Base-by-base conservation (phyloP, 30 jellyfish, hydroid and myxozoan genomes). In the Turritopsis rubra region DNA sequence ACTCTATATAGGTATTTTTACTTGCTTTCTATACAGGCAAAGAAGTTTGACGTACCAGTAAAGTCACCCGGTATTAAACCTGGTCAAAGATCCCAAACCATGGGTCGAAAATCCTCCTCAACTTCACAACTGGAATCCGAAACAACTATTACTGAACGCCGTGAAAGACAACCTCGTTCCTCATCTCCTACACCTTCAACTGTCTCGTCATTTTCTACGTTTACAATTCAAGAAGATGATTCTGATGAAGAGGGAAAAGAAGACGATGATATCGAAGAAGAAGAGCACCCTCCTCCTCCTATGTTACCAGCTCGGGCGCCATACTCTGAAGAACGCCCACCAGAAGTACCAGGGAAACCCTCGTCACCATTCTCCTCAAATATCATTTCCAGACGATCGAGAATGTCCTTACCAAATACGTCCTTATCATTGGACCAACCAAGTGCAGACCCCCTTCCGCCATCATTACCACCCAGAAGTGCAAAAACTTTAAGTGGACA, bases 51-150 rank as follows among this genome's bases (percentile, higher is more conserved):
- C 8, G 54, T 75, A n/a, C 81, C 96, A 29, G 75, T 93, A 52
- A 93, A 93, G 75, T 93, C 99, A n/a, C 99, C 99, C 65, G 99
- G 99, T n/a, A 93, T 93, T 19, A 93, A 93, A 83, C 83, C 98
- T 0, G 85, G 85, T 19, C 85, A 68, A n/a, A 29, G 87, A 3
- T 23, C 75, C 18, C 87, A 31, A 21, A 13, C 79, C 65, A 65
- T 25, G 27, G 7, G 25, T 52, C 87, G 87, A 23, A 80, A 80
- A 80, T 27, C 77, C 28, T 80, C 87, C 8, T 31, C 85, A 23
- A 53, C 24, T 52, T 66, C 68, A 80, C 68, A 28, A 52, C n/a
- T 31, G 87, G 65, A 17, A 25, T 53, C 9, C 19, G 77, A n/a
- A 16, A 68, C 77, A 19, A 8, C 77, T 7, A 19, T 68, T 68